Evolutionary conservation across 1,140 invertebrate genomes (phyloP), one percentile per base, ranked within the genome.

Genomic region (Caenorhabditis inopinata): DNA sequence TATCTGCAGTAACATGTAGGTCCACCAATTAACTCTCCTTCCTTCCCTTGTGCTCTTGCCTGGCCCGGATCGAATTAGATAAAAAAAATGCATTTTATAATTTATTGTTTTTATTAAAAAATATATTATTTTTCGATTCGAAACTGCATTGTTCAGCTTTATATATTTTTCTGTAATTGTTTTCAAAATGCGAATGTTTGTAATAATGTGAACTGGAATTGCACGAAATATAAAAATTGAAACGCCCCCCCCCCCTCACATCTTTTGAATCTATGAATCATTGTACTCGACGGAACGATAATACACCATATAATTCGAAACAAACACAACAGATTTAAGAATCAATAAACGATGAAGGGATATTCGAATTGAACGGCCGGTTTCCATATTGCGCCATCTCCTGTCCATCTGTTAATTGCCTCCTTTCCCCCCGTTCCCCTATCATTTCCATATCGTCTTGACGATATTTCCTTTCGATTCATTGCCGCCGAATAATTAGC

Each of bases 381-480:
- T 38, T 68, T 29, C 38, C 58, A 68, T 68, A 38, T 68, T 68
- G 58, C 38, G 58, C 21, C 32, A 38, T 68, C 58, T 11, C 38
- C 58, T 29, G 35, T 29, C 38, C 32, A 21, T 38, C n/a, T 68
- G 58, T 68, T 35, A 68, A 68, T 68, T 29, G 58, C 58, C 58
- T 68, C 58, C 29, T 68, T 68, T 68, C 58, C 38, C 38, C 35
- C 38, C 58, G 38, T 38, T 38, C 38, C 58, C 58, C 38, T 68
- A 68, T 68, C 58, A 68, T 38, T 38, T 68, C 58, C 58, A 68
- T 68, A 23, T 68, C 58, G 38, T 68, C 32, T 16, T 68, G 58
- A n/a, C n/a, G n/a, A 68, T 68, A 32, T 32, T 32, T 29, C 23
- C 48, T 2, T 51, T 23, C 48, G 12, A 68, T 21, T 68, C 18